phyloP scores from a whole-genome alignment of 2,888 invertebrate genomes.

The Diarsia brunnea region DNA sequence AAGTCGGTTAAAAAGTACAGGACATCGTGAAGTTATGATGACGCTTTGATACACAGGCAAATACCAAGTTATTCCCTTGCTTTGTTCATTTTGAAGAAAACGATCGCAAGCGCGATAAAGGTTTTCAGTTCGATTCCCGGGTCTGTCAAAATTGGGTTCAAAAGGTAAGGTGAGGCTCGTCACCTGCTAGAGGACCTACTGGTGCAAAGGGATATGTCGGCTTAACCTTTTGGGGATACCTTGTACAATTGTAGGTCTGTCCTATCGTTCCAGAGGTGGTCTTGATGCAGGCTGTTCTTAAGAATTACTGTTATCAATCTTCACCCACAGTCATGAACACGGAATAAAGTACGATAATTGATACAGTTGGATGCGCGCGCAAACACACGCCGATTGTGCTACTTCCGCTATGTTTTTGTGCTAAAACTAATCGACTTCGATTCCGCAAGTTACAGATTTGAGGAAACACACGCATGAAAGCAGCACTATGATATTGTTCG shows the following conservation, averaged over 20 bases:
- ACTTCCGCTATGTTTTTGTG: conserved; percentile 52
- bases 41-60: background rate
- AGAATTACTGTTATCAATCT: background rate
- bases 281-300: background rate
- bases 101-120: background rate
- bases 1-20: too few relatives aligned
- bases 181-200: background rate
- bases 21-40: background rate
- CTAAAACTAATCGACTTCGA: conserved; percentile 18
- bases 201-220: background rate
- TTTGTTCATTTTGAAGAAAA: background rate
- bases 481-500: background rate
- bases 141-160: background rate
- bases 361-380: conserved; percentile 27
- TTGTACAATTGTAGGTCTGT: background rate
- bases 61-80: background rate
- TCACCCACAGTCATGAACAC: conserved; percentile 9
- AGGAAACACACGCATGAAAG: conserved; percentile 18
- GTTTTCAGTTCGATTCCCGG: background rate
- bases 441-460: conserved; percentile 42
- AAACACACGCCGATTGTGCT: conserved; percentile 1
- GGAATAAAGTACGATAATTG: conserved; percentile 19
- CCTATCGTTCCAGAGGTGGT: too few relatives aligned
- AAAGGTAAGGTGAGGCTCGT: background rate
- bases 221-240: background rate